Percentiles rank a stretch among this genome's conserved stretches.
These are phyloP conservation scores for Cryptotis parvus DNA, from an alignment of 2,113 vertebrate genomes.

Conservation along the genomic window DNA sequence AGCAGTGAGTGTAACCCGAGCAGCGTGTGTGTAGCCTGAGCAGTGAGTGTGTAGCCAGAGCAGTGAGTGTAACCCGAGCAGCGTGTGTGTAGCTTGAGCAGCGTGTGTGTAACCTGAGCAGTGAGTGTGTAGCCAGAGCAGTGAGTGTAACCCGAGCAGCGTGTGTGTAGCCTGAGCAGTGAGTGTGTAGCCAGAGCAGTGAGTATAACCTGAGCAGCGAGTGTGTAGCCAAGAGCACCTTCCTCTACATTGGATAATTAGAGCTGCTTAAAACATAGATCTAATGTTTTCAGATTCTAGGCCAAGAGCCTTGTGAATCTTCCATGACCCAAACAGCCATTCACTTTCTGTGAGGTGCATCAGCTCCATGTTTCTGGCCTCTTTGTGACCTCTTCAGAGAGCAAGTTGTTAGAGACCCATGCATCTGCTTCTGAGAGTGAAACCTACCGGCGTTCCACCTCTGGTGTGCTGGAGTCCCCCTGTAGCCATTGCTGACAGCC, in stretches of 20 bases:
- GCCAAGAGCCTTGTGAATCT: slow-evolving; percentile 16
- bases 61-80: too few relatives aligned
- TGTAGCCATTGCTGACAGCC: background rate
- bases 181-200: too few relatives aligned
- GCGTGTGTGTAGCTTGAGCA: too few relatives aligned
- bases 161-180: too few relatives aligned
- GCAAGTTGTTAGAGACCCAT: background rate
- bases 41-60: too few relatives aligned
- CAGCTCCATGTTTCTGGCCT: background rate
- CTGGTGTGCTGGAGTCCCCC: background rate
- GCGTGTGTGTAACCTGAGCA: too few relatives aligned
- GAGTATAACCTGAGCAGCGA: too few relatives aligned
- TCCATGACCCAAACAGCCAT: background rate
- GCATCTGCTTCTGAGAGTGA: background rate
- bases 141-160: too few relatives aligned
- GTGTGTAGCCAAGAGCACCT: too few relatives aligned
- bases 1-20: too few relatives aligned
- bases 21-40: too few relatives aligned
- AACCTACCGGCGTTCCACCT: background rate
- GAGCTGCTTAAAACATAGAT: background rate
- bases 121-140: too few relatives aligned
- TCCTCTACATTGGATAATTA: background rate
- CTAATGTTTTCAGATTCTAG: background rate
- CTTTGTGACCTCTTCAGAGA: background rate
- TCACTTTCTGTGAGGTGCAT: background rate